Percentiles rank a stretch among this genome's conserved stretches.
Evolutionary conservation across 2,113 vertebrate genomes (phyloP).

Genomic region (Eurypyga helias): DNA sequence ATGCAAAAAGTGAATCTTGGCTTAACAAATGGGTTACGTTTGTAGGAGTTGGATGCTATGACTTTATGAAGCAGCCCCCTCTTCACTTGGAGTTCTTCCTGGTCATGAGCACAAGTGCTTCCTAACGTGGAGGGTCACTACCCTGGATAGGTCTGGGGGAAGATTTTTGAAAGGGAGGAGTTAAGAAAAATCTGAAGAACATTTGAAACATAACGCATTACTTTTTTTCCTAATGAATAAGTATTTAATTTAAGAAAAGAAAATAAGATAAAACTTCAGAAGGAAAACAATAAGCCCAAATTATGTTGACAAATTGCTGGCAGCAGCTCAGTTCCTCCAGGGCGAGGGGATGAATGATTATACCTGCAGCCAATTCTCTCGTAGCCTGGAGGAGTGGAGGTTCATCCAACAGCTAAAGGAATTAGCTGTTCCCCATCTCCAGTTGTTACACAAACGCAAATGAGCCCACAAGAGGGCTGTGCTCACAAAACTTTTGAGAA

Average conservation of each 20-base stretch:
- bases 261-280: slow-evolving; percentile 55
- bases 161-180: not conserved
- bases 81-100: not conserved
- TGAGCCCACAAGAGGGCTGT: slow-evolving; percentile 69
- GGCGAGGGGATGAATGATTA: slow-evolving; percentile 11
- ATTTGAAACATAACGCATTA: not conserved
- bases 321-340: slow-evolving; percentile 17
- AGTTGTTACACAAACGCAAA: slow-evolving; percentile 54
- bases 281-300: slow-evolving; percentile 30
- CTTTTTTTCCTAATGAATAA: not conserved
- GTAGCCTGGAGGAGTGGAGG: not conserved
- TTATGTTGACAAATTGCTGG: slow-evolving; percentile 61
- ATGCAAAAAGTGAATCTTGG: not conserved
- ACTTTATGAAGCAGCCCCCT: not conserved
- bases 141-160: not conserved
- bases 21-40: not conserved
- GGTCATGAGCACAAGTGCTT: not conserved
- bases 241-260: slow-evolving; percentile 57
- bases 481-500: slow-evolving; percentile 56
- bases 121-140: not conserved
- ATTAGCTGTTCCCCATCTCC: not conserved
- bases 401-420: slow-evolving; percentile 33
- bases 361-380: slow-evolving; percentile 31
- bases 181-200: not conserved
- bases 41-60: not conserved